Evolutionary conservation across 2,113 vertebrate genomes (phyloP), one percentile per base, ranked within the genome.

Genomic region (Pundamilia nyererei): DNA sequence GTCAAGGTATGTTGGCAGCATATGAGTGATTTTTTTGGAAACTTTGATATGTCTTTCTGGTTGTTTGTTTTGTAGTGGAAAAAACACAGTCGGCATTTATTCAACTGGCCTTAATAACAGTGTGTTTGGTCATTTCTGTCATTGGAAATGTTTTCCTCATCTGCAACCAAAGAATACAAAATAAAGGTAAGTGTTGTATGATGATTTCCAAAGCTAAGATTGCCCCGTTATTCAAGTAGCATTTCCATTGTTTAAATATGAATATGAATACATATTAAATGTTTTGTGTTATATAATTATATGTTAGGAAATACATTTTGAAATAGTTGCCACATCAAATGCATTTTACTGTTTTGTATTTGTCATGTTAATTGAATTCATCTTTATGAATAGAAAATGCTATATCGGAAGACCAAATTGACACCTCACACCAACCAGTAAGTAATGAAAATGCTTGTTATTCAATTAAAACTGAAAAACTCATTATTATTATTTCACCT

Each of bases 211-310:
- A 19, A 62, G 29, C 0, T 62, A 62, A 33, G 29, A 62, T 19
- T 62, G 29, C 0, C 2, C 29, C 1, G 3, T 0, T 10, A 19
- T 60, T 19, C 15, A 62, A 33, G 29, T 0, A 19, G 9, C 1
- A 19, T 62, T 1, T 62, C 15, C 29, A 33, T 33, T 62, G 58
- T 11, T 62, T 62, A 62, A 35, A 62, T 62, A 62, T 62, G 29
- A 33, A 33, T 2, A 62, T 33, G 29, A 62, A 62, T 62, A 0
- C 9, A 60, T 33, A 19, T 33, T 4, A 10, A 58, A 58, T 9
- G 14, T 58, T 31, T 58, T 60, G 56, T 60, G 29, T 60, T 60
- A 60, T 19, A 60, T 60, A 60, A 0, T 33, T 33, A 33, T 33
- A 33, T 60, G 56, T 31, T 58, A 60, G 1, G 1, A 5, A 60